These are phyloP conservation scores for Rhineura floridana DNA, from an alignment of 2,113 vertebrate genomes.

Conservation along the genomic window DNA sequence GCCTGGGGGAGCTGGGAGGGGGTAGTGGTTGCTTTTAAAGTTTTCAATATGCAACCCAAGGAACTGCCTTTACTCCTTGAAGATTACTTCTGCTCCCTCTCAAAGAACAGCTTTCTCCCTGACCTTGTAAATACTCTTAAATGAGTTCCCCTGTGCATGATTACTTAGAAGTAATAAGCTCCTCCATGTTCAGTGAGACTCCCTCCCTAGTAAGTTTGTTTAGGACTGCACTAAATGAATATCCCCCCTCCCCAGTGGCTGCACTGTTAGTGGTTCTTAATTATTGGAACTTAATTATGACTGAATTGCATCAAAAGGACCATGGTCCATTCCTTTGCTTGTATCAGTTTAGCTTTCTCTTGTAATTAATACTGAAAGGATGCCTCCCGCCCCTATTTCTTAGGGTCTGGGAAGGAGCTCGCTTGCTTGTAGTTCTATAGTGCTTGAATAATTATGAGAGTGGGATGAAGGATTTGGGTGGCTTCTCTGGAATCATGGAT, in stretches of 20 bases:
- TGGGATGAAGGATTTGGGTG: background rate
- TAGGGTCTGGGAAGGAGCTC: background rate
- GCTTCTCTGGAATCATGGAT: background rate
- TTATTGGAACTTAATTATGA: background rate
- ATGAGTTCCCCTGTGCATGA: background rate
- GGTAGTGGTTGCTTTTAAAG: background rate
- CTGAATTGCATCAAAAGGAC: background rate
- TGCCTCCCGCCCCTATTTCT: no score
- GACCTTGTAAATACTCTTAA: background rate
- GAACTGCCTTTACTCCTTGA: background rate
- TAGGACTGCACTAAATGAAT: background rate
- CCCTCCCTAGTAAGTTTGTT: background rate
- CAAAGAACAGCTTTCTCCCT: background rate
- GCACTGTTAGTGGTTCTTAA: background rate
- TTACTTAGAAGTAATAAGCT: background rate
- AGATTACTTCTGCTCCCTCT: background rate
- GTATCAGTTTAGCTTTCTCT: background rate
- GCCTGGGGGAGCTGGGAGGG: background rate
- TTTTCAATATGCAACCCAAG: background rate
- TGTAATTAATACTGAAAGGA: background rate
- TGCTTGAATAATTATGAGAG: background rate
- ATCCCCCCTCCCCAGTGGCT: background rate
- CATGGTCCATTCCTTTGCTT: background rate
- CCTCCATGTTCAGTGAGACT: background rate
- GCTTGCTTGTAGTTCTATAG: background rate